Percentiles rank a stretch among this genome's conserved stretches.
Evolutionary conservation across 2,797 vertebrate species (phyloP).

Genomic region (Australoheros facetus): DNA sequence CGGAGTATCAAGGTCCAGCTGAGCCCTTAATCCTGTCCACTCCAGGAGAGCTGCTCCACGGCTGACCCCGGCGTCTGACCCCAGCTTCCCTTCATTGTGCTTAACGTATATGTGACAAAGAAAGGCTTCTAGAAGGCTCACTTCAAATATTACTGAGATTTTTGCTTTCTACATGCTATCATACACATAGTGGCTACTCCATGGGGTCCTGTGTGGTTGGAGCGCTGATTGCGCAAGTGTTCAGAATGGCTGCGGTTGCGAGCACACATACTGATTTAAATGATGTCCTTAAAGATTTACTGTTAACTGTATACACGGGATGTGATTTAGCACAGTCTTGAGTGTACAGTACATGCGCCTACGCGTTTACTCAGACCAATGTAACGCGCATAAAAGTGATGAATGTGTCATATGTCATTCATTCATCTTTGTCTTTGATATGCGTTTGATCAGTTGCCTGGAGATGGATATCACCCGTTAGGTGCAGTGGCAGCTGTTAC

Average conservation of each 20-base stretch:
- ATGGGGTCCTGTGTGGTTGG: background rate
- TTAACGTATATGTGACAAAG: background rate
- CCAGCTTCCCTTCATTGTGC: background rate
- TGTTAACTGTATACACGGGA: background rate
- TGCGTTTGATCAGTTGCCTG: background rate
- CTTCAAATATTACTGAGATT: background rate
- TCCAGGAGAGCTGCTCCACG: background rate
- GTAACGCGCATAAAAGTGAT: background rate
- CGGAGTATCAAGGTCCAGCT: background rate
- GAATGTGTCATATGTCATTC: background rate
- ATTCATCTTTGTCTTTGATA: background rate
- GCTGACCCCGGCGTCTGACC: background rate
- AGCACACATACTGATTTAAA: background rate
- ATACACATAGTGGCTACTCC: background rate
- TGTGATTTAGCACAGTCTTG: background rate
- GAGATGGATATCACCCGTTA: background rate
- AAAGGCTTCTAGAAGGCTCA: background rate
- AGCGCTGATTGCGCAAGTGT: background rate
- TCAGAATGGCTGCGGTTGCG: too few species aligned
- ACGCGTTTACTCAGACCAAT: background rate
- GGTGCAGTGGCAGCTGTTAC: background rate
- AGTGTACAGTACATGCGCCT: background rate
- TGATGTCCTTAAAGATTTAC: background rate
- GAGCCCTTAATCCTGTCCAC: background rate
- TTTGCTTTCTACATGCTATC: background rate